Evolutionary conservation across 2,113 vertebrate genomes (phyloP).

Genomic region (Ptyas mucosa): DNA sequence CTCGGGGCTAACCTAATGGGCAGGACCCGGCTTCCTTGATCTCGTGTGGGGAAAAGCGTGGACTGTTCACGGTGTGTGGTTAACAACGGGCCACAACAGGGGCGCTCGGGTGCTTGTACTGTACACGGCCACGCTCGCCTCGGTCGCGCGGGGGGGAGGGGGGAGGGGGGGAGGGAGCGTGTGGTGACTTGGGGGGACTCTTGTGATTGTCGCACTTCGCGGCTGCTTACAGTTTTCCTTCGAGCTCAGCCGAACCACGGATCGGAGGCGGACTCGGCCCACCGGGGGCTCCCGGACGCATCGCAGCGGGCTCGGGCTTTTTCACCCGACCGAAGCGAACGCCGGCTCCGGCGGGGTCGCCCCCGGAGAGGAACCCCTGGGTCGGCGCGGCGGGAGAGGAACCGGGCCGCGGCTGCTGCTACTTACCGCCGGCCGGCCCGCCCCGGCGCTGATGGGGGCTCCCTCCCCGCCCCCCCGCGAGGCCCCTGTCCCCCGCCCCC

Average conservation of each 20-base stretch:
- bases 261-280: constrained; percentile 35
- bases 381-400: constrained; percentile 38
- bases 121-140: constrained; percentile 45
- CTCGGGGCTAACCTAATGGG: not conserved
- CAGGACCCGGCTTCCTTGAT: not conserved
- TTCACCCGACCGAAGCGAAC: constrained; percentile 28
- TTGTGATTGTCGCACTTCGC: constrained; percentile 31
- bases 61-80: constrained; percentile 59
- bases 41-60: constrained; percentile 46
- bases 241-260: constrained; percentile 17
- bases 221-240: not conserved
- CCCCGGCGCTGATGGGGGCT: not conserved
- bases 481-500: too few species aligned
- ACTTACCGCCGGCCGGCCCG: not conserved
- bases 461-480: not conserved
- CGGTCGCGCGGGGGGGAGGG: not conserved
- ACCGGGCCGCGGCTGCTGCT: too few species aligned
- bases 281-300: constrained; percentile 42
- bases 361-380: not conserved
- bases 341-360: constrained; percentile 21
- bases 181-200: constrained; percentile 31
- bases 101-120: constrained; percentile 64
- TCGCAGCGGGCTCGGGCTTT: constrained; percentile 44
- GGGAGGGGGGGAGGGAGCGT: constrained; percentile 11
- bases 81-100: constrained; percentile 43